A percentile compares a stretch with the other conserved stretches of the same genome.
Evolutionary conservation across 1,140 invertebrate genomes (phyloP).

Genomic region (Drosophila arawakana): DNA sequence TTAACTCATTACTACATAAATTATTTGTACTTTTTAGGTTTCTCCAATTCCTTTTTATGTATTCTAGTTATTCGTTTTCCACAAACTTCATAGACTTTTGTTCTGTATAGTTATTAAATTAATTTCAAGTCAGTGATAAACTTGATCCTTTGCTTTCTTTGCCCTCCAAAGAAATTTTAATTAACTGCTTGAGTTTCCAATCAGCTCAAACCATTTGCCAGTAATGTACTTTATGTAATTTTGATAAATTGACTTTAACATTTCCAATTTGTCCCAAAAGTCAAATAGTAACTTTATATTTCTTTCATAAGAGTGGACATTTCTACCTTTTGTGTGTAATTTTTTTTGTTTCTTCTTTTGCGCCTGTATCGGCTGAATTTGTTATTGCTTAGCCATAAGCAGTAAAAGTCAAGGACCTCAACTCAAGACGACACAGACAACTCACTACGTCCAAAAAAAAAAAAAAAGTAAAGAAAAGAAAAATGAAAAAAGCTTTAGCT

Average conservation of each 20-base stretch:
- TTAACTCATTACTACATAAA: no score
- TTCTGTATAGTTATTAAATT: no score
- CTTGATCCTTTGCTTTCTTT: no score
- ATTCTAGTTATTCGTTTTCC: no score
- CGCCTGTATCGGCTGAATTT: constrained; percentile 16
- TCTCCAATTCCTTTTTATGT: no score
- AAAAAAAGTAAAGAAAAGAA: neutral
- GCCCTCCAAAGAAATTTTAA: neutral
- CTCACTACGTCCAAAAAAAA: neutral
- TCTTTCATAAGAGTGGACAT: constrained; percentile 7
- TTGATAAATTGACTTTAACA: neutral
- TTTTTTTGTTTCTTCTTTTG: no score
- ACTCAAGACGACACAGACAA: neutral
- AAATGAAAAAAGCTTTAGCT: constrained; percentile 31
- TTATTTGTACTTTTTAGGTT: no score
- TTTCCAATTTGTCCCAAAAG: constrained; percentile 7
- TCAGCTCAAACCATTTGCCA: neutral
- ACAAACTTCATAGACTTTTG: no score
- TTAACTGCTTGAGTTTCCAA: neutral
- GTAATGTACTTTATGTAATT: neutral
- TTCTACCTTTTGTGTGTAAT: constrained; percentile 10
- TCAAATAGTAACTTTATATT: constrained; percentile 1
- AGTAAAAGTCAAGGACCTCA: constrained; percentile 60
- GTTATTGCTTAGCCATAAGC: constrained; percentile 31
- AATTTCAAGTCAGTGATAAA: no score